Evolutionary conservation across 2,888 invertebrate species (phyloP).

Genomic region (Panzeria rudis): DNA sequence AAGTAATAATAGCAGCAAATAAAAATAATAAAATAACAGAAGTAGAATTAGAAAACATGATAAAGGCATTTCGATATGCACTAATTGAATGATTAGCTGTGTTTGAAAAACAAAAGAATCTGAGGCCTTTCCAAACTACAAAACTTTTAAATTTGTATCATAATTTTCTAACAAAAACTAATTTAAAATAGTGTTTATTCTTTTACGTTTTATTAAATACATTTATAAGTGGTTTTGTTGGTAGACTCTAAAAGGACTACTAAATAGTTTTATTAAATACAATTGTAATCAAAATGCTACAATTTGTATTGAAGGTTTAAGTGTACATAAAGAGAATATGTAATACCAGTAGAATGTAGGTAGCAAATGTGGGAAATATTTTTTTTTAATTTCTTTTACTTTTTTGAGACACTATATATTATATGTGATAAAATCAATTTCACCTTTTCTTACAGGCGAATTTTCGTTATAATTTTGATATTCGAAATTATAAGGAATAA

Average conservation of each 20-base stretch:
- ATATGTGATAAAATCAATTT: conserved; percentile 48
- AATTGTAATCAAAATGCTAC: conserved; percentile 22
- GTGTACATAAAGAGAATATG: conserved; percentile 15
- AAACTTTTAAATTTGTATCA: neutral
- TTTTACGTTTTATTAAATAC: conserved; percentile 56
- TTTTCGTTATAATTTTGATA: conserved; percentile 63
- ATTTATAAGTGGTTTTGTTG: conserved; percentile 26
- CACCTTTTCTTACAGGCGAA: conserved; percentile 25
- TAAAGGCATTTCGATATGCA: neutral
- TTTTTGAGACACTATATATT: conserved; percentile 23
- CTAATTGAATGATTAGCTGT: neutral
- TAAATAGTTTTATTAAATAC: conserved; percentile 20
- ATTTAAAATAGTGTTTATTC: conserved; percentile 6
- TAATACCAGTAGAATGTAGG: conserved; percentile 31
- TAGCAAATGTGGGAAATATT: conserved; percentile 10
- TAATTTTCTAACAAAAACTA: conserved; percentile 51
- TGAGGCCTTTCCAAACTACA: no score
- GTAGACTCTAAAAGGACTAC: conserved; percentile 36
- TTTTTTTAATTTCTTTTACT: neutral
- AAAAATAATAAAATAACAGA: conserved; percentile 40
- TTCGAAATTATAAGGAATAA: conserved; percentile 46
- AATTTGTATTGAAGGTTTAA: conserved; percentile 11
- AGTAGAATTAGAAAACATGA: conserved; percentile 54
- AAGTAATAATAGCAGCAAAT: conserved; percentile 54
- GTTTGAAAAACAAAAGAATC: neutral